Conservation (phyloP, 2,113 vertebrate genomes). For the Capricornis sumatraensis region DNA sequence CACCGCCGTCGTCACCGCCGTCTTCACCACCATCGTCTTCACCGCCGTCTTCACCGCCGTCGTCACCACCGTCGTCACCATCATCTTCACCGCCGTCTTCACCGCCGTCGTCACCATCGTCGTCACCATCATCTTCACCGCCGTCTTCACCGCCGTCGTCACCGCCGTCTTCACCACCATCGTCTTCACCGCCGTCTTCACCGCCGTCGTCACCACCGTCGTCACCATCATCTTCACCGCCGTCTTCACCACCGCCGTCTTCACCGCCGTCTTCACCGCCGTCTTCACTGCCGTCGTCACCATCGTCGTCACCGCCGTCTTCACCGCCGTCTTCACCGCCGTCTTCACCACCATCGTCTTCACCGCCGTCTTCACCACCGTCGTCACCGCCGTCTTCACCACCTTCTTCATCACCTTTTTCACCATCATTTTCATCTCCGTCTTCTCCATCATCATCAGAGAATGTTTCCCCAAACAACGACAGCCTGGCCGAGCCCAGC, state of each 20-base stretch:
- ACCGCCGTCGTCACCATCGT: rapidly evolving
- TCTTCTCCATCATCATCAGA: background rate
- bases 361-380: no score
- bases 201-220: rapidly evolving
- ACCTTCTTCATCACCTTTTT: background rate
- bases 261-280: rapidly evolving
- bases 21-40: rapidly evolving
- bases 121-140: rapidly evolving
- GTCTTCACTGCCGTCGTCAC: no score
- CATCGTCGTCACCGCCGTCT: rapidly evolving
- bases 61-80: no score
- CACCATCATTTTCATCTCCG: background rate
- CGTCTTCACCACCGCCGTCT: rapidly evolving
- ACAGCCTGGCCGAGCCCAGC: background rate
- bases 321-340: rapidly evolving
- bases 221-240: rapidly evolving
- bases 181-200: no score
- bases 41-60: rapidly evolving
- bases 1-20: background rate
- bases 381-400: rapidly evolving
- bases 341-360: no score
- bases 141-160: background rate
- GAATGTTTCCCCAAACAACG: background rate
- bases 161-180: background rate
- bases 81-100: background rate